Percentiles rank a stretch among this genome's conserved stretches.
Conservation (phyloP, 2,888 invertebrate genomes). For the Apamea epomidion region DNA sequence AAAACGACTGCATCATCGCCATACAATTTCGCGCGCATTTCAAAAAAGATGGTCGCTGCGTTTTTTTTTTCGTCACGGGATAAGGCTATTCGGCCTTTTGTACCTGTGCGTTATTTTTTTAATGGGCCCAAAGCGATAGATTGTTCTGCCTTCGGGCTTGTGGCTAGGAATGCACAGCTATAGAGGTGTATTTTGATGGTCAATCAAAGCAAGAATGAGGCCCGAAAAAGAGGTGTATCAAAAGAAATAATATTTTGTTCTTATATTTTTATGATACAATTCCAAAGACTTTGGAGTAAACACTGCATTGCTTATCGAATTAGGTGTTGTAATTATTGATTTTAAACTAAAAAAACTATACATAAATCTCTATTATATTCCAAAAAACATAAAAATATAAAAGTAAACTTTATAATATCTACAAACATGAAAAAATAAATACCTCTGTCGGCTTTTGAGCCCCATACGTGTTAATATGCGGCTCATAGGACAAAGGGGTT, state of each 20-base stretch:
- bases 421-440: conserved; percentile 43
- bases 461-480: conserved; percentile 80
- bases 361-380: background rate
- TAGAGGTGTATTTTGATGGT: conserved; percentile 30
- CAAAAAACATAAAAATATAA: conserved; percentile 19
- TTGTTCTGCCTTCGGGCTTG: conserved; percentile 64
- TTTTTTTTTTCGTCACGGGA: conserved; percentile 75
- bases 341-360: background rate
- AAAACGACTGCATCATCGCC: conserved; percentile 74
- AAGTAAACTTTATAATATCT: conserved; percentile 30
- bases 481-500: conserved; percentile 78
- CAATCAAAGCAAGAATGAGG: conserved; percentile 22
- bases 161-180: conserved; percentile 78
- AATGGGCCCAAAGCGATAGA: conserved; percentile 22
- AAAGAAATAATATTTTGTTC: background rate
- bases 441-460: conserved; percentile 50
- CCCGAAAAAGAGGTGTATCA: background rate
- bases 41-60: conserved; percentile 58
- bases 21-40: conserved; percentile 80
- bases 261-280: background rate
- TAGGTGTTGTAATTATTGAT: background rate
- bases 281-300: background rate
- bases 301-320: background rate
- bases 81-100: conserved; percentile 72
- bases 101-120: conserved; percentile 79